Evolutionary conservation across 2,113 vertebrate species (phyloP).

Genomic region (Erythrolamprus reginae): DNA sequence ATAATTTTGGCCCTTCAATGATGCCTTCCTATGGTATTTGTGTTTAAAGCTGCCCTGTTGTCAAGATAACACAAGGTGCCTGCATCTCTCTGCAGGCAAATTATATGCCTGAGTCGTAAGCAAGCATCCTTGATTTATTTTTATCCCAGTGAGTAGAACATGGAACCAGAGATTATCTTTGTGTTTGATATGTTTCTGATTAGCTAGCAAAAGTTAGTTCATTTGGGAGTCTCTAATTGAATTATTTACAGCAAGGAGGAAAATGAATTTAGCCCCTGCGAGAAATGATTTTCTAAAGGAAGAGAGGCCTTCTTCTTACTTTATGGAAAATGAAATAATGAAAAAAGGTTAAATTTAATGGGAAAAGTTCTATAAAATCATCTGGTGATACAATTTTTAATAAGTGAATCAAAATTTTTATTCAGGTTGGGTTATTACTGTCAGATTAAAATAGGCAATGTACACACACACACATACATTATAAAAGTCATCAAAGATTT

Average conservation of each 20-base stretch:
- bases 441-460: not conserved
- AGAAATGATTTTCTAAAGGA: not conserved
- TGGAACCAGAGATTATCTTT: not conserved
- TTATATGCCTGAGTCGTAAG: constrained; percentile 2
- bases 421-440: not conserved
- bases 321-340: not conserved
- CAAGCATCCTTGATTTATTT: not conserved
- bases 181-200: not conserved
- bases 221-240: not conserved
- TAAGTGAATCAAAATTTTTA: not conserved
- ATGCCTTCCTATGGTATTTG: not conserved
- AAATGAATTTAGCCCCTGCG: not conserved
- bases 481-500: not conserved
- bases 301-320: not conserved
- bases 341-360: not conserved
- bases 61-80: not conserved
- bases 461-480: not conserved
- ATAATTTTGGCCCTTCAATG: not conserved
- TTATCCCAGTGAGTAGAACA: not conserved
- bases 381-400: not conserved
- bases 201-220: not conserved
- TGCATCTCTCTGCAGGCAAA: not conserved
- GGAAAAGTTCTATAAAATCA: not conserved
- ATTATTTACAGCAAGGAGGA: not conserved
- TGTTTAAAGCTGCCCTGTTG: not conserved